These are phyloP conservation scores for Azemiops feae DNA, from an alignment of 2,113 vertebrate species.

Conservation along the genomic window DNA sequence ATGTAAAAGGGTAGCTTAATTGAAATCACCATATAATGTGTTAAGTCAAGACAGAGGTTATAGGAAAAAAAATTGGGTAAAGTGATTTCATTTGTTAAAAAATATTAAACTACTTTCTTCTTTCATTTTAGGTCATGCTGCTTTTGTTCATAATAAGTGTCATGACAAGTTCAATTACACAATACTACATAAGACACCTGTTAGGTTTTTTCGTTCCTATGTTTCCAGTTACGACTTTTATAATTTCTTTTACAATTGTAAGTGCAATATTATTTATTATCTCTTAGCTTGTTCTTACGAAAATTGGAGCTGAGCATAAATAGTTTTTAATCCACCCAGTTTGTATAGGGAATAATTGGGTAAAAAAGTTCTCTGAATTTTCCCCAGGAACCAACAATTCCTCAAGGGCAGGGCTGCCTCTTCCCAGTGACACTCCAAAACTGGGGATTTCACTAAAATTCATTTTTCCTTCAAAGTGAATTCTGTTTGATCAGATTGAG, in stretches of 20 bases:
- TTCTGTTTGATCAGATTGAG: background rate
- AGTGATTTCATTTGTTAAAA: background rate
- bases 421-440: background rate
- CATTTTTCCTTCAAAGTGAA: background rate
- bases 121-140: conserved; percentile 34
- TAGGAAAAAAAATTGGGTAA: background rate
- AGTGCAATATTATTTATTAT: background rate
- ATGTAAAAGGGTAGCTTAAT: background rate
- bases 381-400: background rate
- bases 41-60: background rate
- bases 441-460: background rate
- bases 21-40: background rate
- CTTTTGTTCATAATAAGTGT: fast-evolving
- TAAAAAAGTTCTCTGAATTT: background rate
- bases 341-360: background rate
- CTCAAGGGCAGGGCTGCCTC: background rate
- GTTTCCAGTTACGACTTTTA: conserved; percentile 74
- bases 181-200: fast-evolving
- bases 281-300: background rate
- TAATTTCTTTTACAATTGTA: conserved; percentile 58
- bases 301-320: background rate
- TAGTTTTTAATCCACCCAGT: background rate
- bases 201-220: conserved; percentile 72
- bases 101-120: background rate
- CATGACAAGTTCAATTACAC: fast-evolving